A percentile compares a stretch with the other conserved stretches of the same genome.
These are phyloP conservation scores for Ooceraea biroi DNA, from an alignment of 1,140 invertebrate species.

Conservation along the genomic window DNA sequence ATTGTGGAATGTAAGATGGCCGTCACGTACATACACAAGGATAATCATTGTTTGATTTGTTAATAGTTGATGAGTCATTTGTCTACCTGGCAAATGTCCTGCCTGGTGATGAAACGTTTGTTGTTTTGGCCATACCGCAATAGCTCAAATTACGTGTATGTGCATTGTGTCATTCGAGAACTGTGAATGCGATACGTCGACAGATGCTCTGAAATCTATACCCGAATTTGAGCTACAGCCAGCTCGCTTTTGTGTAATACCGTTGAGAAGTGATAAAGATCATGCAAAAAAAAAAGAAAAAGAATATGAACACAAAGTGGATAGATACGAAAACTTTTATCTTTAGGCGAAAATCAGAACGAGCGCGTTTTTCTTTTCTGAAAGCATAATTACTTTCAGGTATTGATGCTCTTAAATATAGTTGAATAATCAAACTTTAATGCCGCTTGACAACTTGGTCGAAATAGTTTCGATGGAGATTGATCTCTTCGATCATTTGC, in stretches of 20 bases:
- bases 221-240: conserved; percentile 49
- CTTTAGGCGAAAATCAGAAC: background rate
- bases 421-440: conserved; percentile 58
- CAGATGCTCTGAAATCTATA: conserved; percentile 56
- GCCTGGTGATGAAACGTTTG: conserved; percentile 26
- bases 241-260: conserved; percentile 48
- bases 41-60: conserved; percentile 25
- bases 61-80: conserved; percentile 31
- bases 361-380: background rate
- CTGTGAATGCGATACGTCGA: conserved; percentile 59
- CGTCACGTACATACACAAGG: background rate
- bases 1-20: no score
- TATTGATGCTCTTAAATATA: conserved; percentile 44
- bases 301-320: background rate
- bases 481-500: conserved; percentile 47
- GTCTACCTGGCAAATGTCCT: conserved; percentile 15
- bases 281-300: background rate
- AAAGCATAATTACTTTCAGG: background rate
- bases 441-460: conserved; percentile 15
- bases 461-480: conserved; percentile 57
- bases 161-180: conserved; percentile 61
- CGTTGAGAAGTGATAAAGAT: background rate
- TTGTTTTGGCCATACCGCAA: conserved; percentile 51
- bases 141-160: conserved; percentile 60
- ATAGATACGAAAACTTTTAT: background rate